phyloP scores from a whole-genome alignment of 1,140 invertebrate genomes.

The Macrobrachium nipponense region DNA sequence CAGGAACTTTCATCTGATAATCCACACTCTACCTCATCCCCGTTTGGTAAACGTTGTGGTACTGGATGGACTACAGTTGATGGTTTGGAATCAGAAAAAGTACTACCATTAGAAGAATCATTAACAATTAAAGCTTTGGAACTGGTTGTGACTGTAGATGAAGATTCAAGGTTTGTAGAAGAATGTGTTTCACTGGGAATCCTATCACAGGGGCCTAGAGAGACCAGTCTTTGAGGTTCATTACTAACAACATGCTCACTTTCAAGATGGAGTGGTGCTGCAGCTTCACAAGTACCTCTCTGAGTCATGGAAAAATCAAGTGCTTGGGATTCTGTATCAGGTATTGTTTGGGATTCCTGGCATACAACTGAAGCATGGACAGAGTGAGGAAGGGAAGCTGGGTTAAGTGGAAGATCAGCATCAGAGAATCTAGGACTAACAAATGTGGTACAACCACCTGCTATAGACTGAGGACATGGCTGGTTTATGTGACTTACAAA shows the following conservation, averaged over 20 bases:
- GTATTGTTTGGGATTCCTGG: too few species aligned
- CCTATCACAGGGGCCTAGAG: neutral
- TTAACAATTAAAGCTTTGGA: slow-evolving; percentile 1
- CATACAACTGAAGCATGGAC: too few species aligned
- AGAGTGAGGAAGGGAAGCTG: too few species aligned
- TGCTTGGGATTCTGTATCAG: too few species aligned
- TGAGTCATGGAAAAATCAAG: too few species aligned
- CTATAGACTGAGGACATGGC: too few species aligned
- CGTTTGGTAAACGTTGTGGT: neutral
- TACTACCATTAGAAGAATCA: neutral
- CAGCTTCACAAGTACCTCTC: too few species aligned
- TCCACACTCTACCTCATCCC: neutral
- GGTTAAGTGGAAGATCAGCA: too few species aligned
- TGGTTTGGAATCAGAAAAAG: neutral
- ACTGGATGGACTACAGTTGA: slow-evolving; percentile 1
- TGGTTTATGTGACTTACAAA: too few species aligned
- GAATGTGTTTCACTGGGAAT: slow-evolving; percentile 7
- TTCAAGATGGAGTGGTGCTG: neutral
- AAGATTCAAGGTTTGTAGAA: slow-evolving; percentile 5
- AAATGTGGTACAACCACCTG: too few species aligned
- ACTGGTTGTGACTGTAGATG: slow-evolving; percentile 6
- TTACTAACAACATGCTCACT: neutral
- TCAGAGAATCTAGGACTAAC: too few species aligned
- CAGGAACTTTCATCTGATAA: too few species aligned
- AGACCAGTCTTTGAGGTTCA: neutral